Evolutionary conservation across 2,888 invertebrate genomes (phyloP), one percentile per base, ranked within the genome.

Genomic region (Nezara viridula): DNA sequence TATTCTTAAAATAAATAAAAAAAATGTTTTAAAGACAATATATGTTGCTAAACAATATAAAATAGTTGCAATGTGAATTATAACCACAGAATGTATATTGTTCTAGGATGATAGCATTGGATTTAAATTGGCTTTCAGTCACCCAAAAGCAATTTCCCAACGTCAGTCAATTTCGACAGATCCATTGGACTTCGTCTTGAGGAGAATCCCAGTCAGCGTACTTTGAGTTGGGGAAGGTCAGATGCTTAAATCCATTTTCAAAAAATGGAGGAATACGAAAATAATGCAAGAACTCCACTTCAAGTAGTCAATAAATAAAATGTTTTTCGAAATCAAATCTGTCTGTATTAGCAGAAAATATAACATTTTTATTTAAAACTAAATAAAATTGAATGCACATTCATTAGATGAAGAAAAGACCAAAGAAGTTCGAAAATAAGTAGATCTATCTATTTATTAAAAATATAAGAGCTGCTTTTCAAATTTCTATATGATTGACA

Each of bases 41-140:
- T 5, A 50, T 14, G 50, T 19, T 2, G 4, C 50, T 44, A 44
- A 24, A 55, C 24, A 24, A 55, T n/a, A 24, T 7, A 24, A 55
- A 55, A 24, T 55, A 24, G 12, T 27, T 27, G 4, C 9, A 60
- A n/a, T 27, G n/a, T 10, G 21, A 60, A 73, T 21, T 73, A 21
- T 73, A 37, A 73, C 19, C 37, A 19, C 19, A 73, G 21, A 37
- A 37, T 16, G 6, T 27, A 14, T 60, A 60, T 27, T 27, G 66
- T 19, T 37, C 21, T 73, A 19, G 19, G 7, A 27, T 16, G 60
- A 32, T 6, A 37, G 66, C 3, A 73, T 32, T 73, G 66, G 66
- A 21, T 73, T 73, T 37, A 73, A 37, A 73, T 73, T 73, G 66
- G 66, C 19, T 73, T 73, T 21, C 37, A 73, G 66, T 73, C 66